Percentiles rank a stretch among this genome's conserved stretches.
These are phyloP conservation scores for Abramis brama DNA, from an alignment of 2,113 vertebrate species.

Conservation along the genomic window DNA sequence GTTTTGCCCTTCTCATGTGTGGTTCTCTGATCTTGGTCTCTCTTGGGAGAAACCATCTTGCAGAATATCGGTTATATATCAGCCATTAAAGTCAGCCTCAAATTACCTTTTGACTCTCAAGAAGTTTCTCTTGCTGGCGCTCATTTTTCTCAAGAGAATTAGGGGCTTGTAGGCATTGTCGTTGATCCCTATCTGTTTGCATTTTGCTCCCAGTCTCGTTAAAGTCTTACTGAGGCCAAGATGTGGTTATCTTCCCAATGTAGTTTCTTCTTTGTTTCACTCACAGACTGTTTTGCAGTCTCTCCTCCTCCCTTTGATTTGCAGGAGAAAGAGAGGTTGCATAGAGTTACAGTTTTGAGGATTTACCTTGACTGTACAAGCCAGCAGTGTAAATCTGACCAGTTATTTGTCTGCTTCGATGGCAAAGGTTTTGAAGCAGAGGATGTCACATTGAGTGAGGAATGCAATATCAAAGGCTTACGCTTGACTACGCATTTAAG, in stretches of 20 bases:
- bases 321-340: background rate
- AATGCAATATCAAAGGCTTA: background rate
- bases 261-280: background rate
- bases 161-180: background rate
- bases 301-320: background rate
- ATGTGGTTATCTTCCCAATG: background rate
- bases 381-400: background rate
- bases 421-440: background rate
- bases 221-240: background rate
- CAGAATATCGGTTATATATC: background rate
- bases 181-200: background rate
- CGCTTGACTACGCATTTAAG: background rate
- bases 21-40: background rate
- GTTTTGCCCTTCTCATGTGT: background rate
- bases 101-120: too few species aligned
- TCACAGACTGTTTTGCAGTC: background rate
- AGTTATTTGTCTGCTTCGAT: background rate
- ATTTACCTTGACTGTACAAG: background rate
- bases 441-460: background rate
- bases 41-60: background rate
- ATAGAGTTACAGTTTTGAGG: background rate
- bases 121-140: too few species aligned
- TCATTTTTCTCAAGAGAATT: background rate
- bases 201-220: background rate
- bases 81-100: too few species aligned